Percentiles rank a stretch among this genome's conserved stretches.
phyloP scores from a whole-genome alignment of 2,113 vertebrate species.

The Rhinichthys klamathensis region DNA sequence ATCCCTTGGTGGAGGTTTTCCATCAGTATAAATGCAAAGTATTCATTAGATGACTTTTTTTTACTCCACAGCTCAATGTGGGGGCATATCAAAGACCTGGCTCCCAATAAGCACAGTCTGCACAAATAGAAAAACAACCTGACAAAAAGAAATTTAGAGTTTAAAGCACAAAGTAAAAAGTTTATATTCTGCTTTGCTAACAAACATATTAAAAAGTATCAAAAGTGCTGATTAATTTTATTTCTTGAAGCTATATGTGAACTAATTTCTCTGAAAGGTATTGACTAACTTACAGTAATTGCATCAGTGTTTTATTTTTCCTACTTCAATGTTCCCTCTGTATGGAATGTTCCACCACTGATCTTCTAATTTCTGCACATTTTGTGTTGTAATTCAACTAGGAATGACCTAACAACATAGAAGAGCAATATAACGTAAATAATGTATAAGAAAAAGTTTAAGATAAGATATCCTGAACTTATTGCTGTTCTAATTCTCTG shows the following conservation, averaged over 20 bases:
- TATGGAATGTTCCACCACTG: neutral
- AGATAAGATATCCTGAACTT: neutral
- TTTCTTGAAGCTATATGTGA: no score
- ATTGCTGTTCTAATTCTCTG: neutral
- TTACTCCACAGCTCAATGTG: constrained; percentile 26
- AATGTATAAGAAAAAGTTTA: neutral
- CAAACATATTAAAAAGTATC: neutral
- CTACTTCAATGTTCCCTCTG: neutral
- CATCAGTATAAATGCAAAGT: constrained; percentile 54
- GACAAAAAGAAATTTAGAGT: neutral
- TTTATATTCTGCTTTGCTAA: neutral
- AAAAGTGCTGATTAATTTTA: neutral
- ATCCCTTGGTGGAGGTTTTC: constrained; percentile 46
- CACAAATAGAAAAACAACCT: constrained; percentile 22
- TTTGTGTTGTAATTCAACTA: neutral
- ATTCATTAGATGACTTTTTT: constrained; percentile 50
- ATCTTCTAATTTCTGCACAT: neutral
- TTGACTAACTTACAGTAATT: no score
- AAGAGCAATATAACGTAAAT: neutral
- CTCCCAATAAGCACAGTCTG: constrained; percentile 6
- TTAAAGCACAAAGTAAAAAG: neutral
- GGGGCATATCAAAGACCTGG: constrained; percentile 2
- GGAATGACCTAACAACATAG: neutral
- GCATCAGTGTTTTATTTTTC: no score
- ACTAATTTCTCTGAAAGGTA: no score